Evolutionary conservation across 2,113 vertebrate genomes (phyloP), one percentile per base, ranked within the genome.

Genomic region (Xiphophorus hellerii): DNA sequence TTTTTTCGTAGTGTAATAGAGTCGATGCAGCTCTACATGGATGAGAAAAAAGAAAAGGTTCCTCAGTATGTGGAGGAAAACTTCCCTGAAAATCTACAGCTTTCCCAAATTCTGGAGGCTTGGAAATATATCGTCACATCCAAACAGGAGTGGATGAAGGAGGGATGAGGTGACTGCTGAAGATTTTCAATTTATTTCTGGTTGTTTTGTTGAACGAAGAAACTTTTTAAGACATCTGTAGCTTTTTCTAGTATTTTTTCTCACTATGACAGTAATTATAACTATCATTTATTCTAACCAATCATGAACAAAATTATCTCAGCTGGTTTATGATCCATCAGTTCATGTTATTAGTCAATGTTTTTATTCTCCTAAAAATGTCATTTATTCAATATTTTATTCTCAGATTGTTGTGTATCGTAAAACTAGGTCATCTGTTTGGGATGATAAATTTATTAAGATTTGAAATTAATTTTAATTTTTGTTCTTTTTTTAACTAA

Each of bases 51-150:
- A 0, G 74, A 86, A 0, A 92, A 90, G 0, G 14, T 90, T 5
- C 84, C 71, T 25, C 0, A 2, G 0, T 95, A 94, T 0, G 27
- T 96, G 65, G 65, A 94, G 0, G 82, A 82, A 0, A 5, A 71
- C 7, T 94, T 97, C 81, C 96, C 96, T 0, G 78, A 93, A 0
- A 71, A 92, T 13, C 93, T 98, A 27, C 4, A 44, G 1, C 88
- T 97, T 35, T 89, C 90, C 1, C 93, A 89, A 0, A 94, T 92
- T 7, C 30, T 93, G 0, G 90, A 91, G 0, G 93, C 94, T 0
- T 98, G 97, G 96, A 96, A 92, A 79, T 80, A 83, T 0, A 91
- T 93, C 0, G 91, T 95, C 1, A 0, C 14, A 1, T 88, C 94
- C 77, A 96, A 91, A 48, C 73, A 84, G 8, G 92, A 94, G 27